Evolutionary conservation across 2,888 invertebrate genomes (phyloP), one percentile per base, ranked within the genome.

Genomic region (Spatulosminthurus flaviceps): DNA sequence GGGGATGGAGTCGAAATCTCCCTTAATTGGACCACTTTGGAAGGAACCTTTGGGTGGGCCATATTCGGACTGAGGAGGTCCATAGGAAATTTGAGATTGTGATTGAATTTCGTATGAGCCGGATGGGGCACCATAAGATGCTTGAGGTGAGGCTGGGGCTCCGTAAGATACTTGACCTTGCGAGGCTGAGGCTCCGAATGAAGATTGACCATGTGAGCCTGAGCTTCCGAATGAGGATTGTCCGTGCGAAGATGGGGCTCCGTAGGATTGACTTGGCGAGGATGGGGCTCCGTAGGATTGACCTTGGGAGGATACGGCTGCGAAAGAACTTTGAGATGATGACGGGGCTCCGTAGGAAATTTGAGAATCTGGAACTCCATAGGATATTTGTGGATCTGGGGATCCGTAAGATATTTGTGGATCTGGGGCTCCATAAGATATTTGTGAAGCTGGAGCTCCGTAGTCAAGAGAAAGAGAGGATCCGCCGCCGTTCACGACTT

Each of bases 121-220:
- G 0, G 79, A 69, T n/a, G 83, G 83, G 21, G 80, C 80, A 64
- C 83, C 85, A 70, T 84, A 85, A 34, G 80, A 71, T 11, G 21
- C 42, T 77, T 83, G 80, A 0, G 81, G 81, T 13, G 82, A 16
- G 7, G 13, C 16, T 72, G 72, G n/a, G 34, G 34, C 5, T 9
- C 26, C 16, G 24, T 7, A 26, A 28, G 67, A 41, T 9, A 13
- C 7, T 41, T 7, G 9, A 41, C 41, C 13, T n/a, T n/a, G n/a
- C n/a, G 82, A n/a, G 4, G 21, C 9, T 71, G 71, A 26, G 67
- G 28, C 1, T 9, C 26, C 16, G 24, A 16, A 26, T 19, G 67
- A 41, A 41, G 41, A 41, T 41, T 7, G 9, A 41, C 41, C 13
- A n/a, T n/a, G n/a, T n/a, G n/a, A n/a, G n/a, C n/a, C n/a, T n/a